Base-by-base conservation (phyloP, 92 coral and sea anemone species). In the Metridium senile region DNA sequence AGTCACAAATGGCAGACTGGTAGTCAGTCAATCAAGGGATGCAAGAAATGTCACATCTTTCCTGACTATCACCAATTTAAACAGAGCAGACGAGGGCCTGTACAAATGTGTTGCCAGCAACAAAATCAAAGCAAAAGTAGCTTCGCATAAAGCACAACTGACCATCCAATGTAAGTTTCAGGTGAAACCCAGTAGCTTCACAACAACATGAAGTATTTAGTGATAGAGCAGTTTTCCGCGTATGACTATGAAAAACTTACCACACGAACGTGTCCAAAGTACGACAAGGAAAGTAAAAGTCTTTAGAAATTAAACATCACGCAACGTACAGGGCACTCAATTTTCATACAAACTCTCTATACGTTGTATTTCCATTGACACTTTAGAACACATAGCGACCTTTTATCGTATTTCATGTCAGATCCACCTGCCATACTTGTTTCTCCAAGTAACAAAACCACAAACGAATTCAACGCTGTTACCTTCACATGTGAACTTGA, bases 11-110 rank as follows among this genome's bases (percentile, higher is more conserved):
- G n/a, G n/a, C n/a, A n/a, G n/a, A n/a, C n/a, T n/a, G n/a, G n/a
- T n/a, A n/a, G n/a, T n/a, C n/a, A n/a, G n/a, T n/a, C n/a, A n/a
- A n/a, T n/a, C n/a, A n/a, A n/a, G n/a, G n/a, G n/a, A n/a, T n/a
- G n/a, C n/a, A n/a, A n/a, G n/a, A n/a, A n/a, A n/a, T n/a, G n/a
- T n/a, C n/a, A n/a, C n/a, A n/a, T n/a, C n/a, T 9, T 45, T 16
- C 51, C 79, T 84, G 49, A 84, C 81, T 19, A 84, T 84, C 68
- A 54, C 6, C 35, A 79, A 63, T 22, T 28, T 79, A 29, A 62
- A 70, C 4, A 58, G 82, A 28, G 20, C 51, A 33, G 89, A 84
- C 21, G 84, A 73, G 35, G 89, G 84, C n/a, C 33, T 20, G 6
- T 84, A 84, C 33, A 27, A 33, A 23, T 84, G 89, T 45, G 32